Evolutionary conservation across 2,888 invertebrate genomes (phyloP).

Genomic region (Alloscopus bannaensis): DNA sequence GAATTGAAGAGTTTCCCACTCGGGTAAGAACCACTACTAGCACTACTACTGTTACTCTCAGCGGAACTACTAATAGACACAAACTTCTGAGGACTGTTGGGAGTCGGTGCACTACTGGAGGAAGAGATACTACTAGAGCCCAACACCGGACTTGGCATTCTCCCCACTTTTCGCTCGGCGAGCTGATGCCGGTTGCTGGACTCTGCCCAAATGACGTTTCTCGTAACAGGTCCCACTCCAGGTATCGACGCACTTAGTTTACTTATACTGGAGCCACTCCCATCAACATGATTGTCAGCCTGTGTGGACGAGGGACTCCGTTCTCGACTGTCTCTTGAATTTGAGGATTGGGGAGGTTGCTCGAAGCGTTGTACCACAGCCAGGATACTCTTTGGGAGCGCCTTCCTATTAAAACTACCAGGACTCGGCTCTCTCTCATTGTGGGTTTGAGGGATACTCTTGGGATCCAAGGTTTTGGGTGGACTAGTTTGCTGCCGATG

Average conservation of each 20-base stretch:
- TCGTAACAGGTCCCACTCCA: slow-evolving; percentile 65
- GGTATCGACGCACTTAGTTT: slow-evolving; percentile 30
- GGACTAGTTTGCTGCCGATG: slow-evolving; percentile 46
- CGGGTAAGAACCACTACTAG: slow-evolving; percentile 6
- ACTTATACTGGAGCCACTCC: slow-evolving; percentile 23
- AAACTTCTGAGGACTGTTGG: neutral
- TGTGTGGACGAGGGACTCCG: slow-evolving; percentile 41
- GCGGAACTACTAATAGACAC: neutral
- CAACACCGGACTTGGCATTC: slow-evolving; percentile 50
- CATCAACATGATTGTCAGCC: slow-evolving; percentile 16
- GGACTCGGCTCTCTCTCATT: slow-evolving; percentile 57
- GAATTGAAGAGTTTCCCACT: slow-evolving; percentile 18
- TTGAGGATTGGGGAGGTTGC: slow-evolving; percentile 36
- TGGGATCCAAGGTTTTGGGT: slow-evolving; percentile 41
- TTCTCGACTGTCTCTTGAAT: slow-evolving; percentile 42
- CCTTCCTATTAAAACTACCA: slow-evolving; percentile 64
- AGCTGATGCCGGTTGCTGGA: slow-evolving; percentile 62
- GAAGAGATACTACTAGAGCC: neutral
- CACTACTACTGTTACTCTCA: neutral
- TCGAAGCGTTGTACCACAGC: slow-evolving; percentile 73
- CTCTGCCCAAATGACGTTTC: slow-evolving; percentile 71
- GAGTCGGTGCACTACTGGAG: neutral
- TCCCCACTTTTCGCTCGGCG: slow-evolving; percentile 60
- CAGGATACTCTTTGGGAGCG: slow-evolving; percentile 72
- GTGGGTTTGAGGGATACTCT: slow-evolving; percentile 23